These are phyloP conservation scores for Catonia carolina DNA, from an alignment of 2,888 invertebrate species.

Conservation along the genomic window DNA sequence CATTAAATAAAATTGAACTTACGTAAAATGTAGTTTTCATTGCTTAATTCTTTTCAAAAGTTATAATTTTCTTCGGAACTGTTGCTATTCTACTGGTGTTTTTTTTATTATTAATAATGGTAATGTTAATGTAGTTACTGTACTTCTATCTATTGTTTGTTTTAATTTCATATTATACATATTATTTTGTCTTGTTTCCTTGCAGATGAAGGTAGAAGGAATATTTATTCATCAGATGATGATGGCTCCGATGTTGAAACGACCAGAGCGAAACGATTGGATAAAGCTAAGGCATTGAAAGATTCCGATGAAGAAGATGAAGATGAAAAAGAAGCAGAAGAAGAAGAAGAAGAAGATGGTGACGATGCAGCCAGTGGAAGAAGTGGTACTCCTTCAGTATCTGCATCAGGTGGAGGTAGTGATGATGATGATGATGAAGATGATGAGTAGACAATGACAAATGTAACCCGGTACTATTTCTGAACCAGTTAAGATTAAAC, in stretches of 20 bases:
- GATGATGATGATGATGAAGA: conserved; percentile 31
- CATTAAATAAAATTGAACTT: too few relatives aligned
- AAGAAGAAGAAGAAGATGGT: conserved; percentile 32
- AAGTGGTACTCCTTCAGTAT: conserved; percentile 33
- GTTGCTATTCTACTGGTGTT: too few relatives aligned
- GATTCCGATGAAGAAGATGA: conserved; percentile 76
- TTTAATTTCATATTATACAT: neutral
- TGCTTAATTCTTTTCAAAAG: too few relatives aligned
- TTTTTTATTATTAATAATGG: too few relatives aligned
- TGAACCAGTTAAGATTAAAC: too few relatives aligned
- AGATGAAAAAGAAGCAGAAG: conserved; percentile 35
- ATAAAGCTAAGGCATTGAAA: conserved; percentile 69
- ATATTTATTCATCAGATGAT: conserved; percentile 85
- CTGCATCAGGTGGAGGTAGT: conserved; percentile 40
- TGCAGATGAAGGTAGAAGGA: conserved; percentile 46
- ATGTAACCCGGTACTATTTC: too few relatives aligned
- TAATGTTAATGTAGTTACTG: too few relatives aligned
- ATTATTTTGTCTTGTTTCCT: neutral
- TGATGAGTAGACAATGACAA: too few relatives aligned
- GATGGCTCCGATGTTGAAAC: conserved; percentile 74
- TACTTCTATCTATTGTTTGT: neutral
- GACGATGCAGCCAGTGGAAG: conserved; percentile 43
- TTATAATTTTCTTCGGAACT: too few relatives aligned
- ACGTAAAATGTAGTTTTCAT: too few relatives aligned
- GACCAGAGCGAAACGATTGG: conserved; percentile 46